Evolutionary conservation across 2,797 vertebrate genomes (phyloP), one percentile per base, ranked within the genome.

Genomic region (Artibeus lituratus): DNA sequence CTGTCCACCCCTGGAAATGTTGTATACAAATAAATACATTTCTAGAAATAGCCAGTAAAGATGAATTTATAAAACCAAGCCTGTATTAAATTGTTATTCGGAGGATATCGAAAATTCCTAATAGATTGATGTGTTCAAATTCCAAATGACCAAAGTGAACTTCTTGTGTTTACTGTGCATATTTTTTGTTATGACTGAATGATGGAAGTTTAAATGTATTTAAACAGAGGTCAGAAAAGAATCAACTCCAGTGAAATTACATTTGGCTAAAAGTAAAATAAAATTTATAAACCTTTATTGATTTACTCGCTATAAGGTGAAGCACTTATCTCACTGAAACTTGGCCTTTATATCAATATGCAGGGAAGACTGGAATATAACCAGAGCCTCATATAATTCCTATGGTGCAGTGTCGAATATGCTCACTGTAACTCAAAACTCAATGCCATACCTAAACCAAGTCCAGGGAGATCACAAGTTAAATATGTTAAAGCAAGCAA

Each of bases 251-350:
- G 44, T 70, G 65, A 90, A 80, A 96, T 69, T 94, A 59, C 24
- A 84, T 87, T 83, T 96, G 14, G 70, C 44, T 74, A 19, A 15
- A 94, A 80, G 16, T 86, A 74, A 96, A 94, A 19, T 81, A 73
- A 96, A 94, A 16, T 69, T 44, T 39, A 21, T 57, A 69, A 83
- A 10, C 85, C 39, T 87, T 72, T 89, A 11, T 49, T 92, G 53
- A 5, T 42, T 22, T 84, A 22, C 49, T 91, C 59, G 21, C 57
- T 65, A 65, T 69, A 87, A 93, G 49, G 80, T 55, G 16, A 91
- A 87, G n/a, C 65, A 77, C n/a, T 69, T 84, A 80, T 22, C 49
- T 78, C 32, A 70, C 8, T 47, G 37, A 76, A n/a, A 35, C 29
- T 73, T 74, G 65, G 49, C 49, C 62, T 96, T 85, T 88, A 47